Evolutionary conservation across 1,140 invertebrate genomes (phyloP).

Genomic region (Sarcophaga peregrina): DNA sequence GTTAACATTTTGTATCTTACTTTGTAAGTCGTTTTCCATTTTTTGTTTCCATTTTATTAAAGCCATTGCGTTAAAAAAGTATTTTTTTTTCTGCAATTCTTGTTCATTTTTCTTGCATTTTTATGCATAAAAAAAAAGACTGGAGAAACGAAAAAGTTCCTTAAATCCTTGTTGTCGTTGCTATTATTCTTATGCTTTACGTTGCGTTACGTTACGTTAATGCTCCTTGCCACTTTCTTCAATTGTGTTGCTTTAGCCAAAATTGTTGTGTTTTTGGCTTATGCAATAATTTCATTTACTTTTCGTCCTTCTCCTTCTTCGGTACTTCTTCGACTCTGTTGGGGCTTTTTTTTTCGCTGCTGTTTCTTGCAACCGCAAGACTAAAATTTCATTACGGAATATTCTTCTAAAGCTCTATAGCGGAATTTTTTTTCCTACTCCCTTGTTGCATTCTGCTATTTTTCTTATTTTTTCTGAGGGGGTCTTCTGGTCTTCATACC

Average conservation of each 20-base stretch:
- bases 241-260: slow-evolving; percentile 9
- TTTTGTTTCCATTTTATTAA: not conserved
- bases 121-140: too few species aligned
- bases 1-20: not conserved
- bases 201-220: too few species aligned
- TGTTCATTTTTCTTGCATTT: not conserved
- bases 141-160: too few species aligned
- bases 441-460: not conserved
- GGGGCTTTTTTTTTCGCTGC: not conserved
- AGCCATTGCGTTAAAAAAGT: not conserved
- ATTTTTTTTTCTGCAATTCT: not conserved
- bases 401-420: slow-evolving; percentile 4
- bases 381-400: slow-evolving; percentile 22
- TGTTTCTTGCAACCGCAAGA: not conserved
- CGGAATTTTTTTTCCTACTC: not conserved
- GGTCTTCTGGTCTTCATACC: too few species aligned
- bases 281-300: not conserved
- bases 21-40: not conserved
- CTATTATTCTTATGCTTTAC: too few species aligned
- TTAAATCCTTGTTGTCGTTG: too few species aligned
- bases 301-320: not conserved
- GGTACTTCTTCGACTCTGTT: not conserved
- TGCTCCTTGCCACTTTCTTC: not conserved
- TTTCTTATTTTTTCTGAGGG: not conserved
- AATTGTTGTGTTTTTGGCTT: slow-evolving; percentile 24